Evolutionary conservation across 2,888 invertebrate genomes (phyloP).

Genomic region (Asteroscopus sphinx): DNA sequence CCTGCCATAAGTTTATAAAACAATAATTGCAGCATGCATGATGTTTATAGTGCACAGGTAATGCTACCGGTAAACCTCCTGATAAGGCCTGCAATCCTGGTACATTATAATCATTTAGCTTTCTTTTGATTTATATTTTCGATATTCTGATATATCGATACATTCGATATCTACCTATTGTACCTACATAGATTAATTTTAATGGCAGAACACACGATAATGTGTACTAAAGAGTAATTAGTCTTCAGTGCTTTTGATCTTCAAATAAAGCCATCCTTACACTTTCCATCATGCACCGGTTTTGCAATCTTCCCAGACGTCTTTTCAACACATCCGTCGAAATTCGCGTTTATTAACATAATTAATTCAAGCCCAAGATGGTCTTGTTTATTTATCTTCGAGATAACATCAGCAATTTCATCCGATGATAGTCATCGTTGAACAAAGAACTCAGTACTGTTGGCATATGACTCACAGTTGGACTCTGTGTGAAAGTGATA

Average conservation of each 20-base stretch:
- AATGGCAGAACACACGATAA: no score
- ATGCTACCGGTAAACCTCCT: no score
- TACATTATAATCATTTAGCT: no score
- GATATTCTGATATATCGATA: no score
- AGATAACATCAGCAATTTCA: conserved; percentile 56
- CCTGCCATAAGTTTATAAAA: no score
- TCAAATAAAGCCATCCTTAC: not conserved
- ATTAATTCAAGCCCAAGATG: conserved; percentile 37
- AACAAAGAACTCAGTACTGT: conserved; percentile 48
- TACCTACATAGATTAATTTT: no score
- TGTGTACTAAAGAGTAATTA: no score
- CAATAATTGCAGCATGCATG: no score
- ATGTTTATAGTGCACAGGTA: no score
- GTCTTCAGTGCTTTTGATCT: not conserved
- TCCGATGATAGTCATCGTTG: conserved; percentile 27
- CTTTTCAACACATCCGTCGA: conserved; percentile 22
- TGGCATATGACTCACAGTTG: conserved; percentile 51
- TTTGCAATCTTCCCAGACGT: conserved; percentile 4
- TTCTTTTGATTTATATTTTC: not conserved
- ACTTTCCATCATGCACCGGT: conserved; percentile 5
- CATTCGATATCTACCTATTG: no score
- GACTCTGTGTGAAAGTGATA: conserved; percentile 61
- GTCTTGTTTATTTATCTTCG: conserved; percentile 43
- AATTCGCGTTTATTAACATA: conserved; percentile 39
- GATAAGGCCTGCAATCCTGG: no score